Percentiles rank a stretch among this genome's conserved stretches.
These are phyloP conservation scores for Laspeyria flexula DNA, from an alignment of 2,888 invertebrate genomes.

Conservation along the genomic window DNA sequence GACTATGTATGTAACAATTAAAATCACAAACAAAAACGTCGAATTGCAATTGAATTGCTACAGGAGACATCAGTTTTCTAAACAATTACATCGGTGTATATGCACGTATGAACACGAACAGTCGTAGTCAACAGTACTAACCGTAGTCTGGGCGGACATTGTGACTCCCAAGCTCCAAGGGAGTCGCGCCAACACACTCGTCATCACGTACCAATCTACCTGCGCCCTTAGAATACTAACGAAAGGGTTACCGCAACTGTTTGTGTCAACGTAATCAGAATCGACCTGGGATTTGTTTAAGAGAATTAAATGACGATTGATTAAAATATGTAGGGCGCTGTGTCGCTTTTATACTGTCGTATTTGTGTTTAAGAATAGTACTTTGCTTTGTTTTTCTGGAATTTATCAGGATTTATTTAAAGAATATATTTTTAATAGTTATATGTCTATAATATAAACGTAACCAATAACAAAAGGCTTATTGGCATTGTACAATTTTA, in stretches of 20 bases:
- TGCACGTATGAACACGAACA: conserved; percentile 23
- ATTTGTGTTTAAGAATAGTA: neutral
- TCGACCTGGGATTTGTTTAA: conserved; percentile 22
- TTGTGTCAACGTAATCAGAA: conserved; percentile 40
- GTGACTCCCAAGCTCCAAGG: conserved; percentile 21
- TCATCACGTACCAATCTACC: conserved; percentile 36
- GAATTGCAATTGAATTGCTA: too few species aligned
- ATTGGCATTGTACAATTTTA: too few species aligned
- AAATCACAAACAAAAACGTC: too few species aligned
- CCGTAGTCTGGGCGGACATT: conserved; percentile 27
- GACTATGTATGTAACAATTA: too few species aligned
- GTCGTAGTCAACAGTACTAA: conserved; percentile 2
- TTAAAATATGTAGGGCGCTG: conserved; percentile 5
- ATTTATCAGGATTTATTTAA: too few species aligned
- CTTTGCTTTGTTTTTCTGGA: neutral
- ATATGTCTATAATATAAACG: too few species aligned
- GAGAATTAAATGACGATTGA: conserved; percentile 28
- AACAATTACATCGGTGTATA: conserved; percentile 35
- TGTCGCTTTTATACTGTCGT: neutral
- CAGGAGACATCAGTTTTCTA: conserved; percentile 29
- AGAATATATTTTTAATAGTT: too few species aligned
- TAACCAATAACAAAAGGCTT: too few species aligned
- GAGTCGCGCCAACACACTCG: conserved; percentile 32
- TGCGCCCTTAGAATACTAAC: conserved; percentile 36
- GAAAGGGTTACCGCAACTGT: conserved; percentile 35